Percentiles rank a stretch among this genome's conserved stretches.
Conservation (phyloP, 2,888 invertebrate species). For the Drosophila birchii region DNA sequence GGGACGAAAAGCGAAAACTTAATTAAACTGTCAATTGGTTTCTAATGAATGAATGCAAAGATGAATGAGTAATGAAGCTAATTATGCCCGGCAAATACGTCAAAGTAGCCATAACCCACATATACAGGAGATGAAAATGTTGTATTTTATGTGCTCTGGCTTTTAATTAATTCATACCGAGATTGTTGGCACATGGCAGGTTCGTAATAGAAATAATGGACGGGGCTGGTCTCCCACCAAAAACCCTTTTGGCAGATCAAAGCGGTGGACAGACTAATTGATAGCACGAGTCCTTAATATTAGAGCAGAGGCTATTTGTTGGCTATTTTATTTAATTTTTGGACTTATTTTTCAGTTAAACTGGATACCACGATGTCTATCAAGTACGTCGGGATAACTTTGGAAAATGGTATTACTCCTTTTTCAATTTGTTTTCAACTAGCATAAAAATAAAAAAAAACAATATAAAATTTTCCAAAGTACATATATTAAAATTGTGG, state of each 20-base stretch:
- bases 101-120: constrained; percentile 32
- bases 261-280: constrained; percentile 57
- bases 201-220: constrained; percentile 21
- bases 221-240: not conserved
- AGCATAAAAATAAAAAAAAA: too few relatives aligned
- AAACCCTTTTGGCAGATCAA: constrained; percentile 40
- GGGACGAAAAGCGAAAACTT: constrained; percentile 54
- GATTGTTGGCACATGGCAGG: constrained; percentile 24
- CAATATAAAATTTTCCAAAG: not conserved
- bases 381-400: too few relatives aligned
- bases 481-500: constrained; percentile 7
- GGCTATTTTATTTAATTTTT: not conserved
- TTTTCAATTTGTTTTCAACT: not conserved
- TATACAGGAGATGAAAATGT: not conserved
- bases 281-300: constrained; percentile 51
- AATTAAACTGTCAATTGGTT: constrained; percentile 81
- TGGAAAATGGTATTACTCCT: too few relatives aligned
- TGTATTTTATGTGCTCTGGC: constrained; percentile 39
- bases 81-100: constrained; percentile 65
- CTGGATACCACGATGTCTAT: not conserved
- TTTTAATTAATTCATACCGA: constrained; percentile 77
- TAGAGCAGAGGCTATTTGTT: constrained; percentile 6
- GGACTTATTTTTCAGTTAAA: not conserved
- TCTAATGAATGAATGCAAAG: constrained; percentile 73
- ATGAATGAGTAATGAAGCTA: constrained; percentile 78